phyloP scores from a whole-genome alignment of 2,888 invertebrate species.

The Andricus quercusramuli region DNA sequence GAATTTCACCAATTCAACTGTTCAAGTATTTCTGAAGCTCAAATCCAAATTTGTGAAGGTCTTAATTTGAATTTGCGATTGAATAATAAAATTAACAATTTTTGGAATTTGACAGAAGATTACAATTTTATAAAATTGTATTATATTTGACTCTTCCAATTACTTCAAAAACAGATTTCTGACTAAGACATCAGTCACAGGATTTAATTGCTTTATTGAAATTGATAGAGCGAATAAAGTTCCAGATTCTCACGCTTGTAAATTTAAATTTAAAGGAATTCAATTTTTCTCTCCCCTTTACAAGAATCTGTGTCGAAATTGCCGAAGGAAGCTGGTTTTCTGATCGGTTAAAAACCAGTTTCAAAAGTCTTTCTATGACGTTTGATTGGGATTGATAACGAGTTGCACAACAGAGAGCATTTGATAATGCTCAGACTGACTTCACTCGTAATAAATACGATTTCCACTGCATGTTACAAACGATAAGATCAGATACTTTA shows the following conservation, averaged over 20 bases:
- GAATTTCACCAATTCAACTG: too few species aligned
- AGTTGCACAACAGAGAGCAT: conserved; percentile 24
- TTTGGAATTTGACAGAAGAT: too few species aligned
- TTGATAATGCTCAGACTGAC: neutral
- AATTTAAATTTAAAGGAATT: conserved; percentile 15
- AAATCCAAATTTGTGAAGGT: too few species aligned
- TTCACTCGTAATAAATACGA: conserved; percentile 29
- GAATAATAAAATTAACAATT: too few species aligned
- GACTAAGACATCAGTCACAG: too few species aligned
- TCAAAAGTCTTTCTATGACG: conserved; percentile 26
- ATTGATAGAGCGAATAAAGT: neutral
- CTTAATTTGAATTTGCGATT: too few species aligned
- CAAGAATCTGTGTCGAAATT: conserved; percentile 29
- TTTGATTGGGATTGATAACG: conserved; percentile 39
- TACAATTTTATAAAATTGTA: too few species aligned
- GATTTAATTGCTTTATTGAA: too few species aligned
- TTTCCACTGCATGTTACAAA: conserved; percentile 14
- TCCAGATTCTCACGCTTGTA: conserved; percentile 9
- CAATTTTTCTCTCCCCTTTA: conserved; percentile 23
- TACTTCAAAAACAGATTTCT: too few species aligned
- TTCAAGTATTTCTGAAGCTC: too few species aligned
- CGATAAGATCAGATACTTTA: conserved; percentile 32
- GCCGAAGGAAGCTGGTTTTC: conserved; percentile 7
- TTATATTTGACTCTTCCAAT: too few species aligned
- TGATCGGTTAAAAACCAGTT: conserved; percentile 13